These are phyloP conservation scores for Tenthredo distinguenda DNA, from an alignment of 2,888 invertebrate species.

Conservation along the genomic window DNA sequence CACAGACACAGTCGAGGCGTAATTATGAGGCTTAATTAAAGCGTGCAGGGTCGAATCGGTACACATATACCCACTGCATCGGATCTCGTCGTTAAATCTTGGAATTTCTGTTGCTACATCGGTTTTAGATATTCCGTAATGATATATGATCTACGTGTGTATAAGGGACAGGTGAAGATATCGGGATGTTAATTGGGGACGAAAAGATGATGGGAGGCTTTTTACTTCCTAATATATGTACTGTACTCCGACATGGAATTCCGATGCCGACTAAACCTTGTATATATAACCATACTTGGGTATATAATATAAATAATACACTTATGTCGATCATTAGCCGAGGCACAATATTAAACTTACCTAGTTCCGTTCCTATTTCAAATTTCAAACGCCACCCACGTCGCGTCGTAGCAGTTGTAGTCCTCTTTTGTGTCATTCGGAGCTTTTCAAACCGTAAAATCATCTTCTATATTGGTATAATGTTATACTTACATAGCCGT, in stretches of 20 bases:
- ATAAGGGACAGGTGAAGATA: constrained; percentile 22
- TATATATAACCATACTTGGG: background rate
- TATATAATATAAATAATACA: background rate
- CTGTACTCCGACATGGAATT: background rate
- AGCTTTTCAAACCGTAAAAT: constrained; percentile 30
- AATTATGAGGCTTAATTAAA: constrained; percentile 10
- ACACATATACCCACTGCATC: background rate
- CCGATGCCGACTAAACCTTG: background rate
- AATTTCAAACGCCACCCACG: constrained; percentile 29
- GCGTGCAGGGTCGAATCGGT: constrained; percentile 5
- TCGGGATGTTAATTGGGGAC: constrained; percentile 30
- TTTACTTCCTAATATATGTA: background rate
- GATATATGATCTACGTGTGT: background rate
- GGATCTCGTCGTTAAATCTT: background rate
- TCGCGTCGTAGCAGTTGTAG: background rate
- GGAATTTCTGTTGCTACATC: background rate
- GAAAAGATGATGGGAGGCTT: background rate
- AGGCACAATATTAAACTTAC: background rate
- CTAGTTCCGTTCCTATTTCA: background rate
- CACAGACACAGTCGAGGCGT: background rate
- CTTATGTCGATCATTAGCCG: background rate
- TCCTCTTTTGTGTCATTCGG: background rate
- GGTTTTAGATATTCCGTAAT: background rate
- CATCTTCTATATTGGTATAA: background rate
- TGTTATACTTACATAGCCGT: background rate